Evolutionary conservation across 2,797 vertebrate species (phyloP).

Genomic region (Arctocebus calabarensis): DNA sequence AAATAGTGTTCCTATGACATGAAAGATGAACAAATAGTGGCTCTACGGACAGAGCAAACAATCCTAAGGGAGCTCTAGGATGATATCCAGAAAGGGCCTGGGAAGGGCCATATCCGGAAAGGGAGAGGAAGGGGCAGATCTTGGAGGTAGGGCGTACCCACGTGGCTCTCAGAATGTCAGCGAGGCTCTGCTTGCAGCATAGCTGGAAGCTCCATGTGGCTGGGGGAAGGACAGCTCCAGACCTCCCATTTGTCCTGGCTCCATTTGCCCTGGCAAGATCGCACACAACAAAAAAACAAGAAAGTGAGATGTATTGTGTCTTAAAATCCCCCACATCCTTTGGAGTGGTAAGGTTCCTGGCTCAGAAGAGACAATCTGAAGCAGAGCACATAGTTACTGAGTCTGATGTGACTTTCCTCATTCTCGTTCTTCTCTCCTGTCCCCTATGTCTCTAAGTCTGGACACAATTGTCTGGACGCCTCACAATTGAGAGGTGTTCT

Average conservation of each 20-base stretch:
- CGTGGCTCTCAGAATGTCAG: background rate
- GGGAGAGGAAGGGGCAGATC: background rate
- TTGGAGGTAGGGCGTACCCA: rapidly evolving
- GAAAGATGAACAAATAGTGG: background rate
- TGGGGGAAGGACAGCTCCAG: background rate
- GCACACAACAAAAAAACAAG: background rate
- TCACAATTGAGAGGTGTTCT: background rate
- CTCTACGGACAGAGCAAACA: background rate
- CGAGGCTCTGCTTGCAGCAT: background rate
- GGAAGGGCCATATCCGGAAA: no score
- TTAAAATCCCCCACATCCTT: background rate
- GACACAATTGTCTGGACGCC: background rate
- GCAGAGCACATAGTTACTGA: rapidly evolving
- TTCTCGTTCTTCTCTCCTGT: background rate
- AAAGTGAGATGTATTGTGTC: background rate
- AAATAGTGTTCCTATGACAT: background rate
- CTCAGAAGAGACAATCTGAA: background rate
- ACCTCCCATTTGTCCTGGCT: background rate
- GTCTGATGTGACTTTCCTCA: background rate
- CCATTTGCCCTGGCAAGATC: background rate
- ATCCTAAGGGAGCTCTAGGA: background rate
- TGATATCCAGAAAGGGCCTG: background rate
- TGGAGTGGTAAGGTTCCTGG: rapidly evolving
- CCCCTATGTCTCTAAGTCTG: background rate
- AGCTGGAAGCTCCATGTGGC: rapidly evolving